phyloP scores from a whole-genome alignment of 2,113 vertebrate species.

The Chaenocephalus aceratus region DNA sequence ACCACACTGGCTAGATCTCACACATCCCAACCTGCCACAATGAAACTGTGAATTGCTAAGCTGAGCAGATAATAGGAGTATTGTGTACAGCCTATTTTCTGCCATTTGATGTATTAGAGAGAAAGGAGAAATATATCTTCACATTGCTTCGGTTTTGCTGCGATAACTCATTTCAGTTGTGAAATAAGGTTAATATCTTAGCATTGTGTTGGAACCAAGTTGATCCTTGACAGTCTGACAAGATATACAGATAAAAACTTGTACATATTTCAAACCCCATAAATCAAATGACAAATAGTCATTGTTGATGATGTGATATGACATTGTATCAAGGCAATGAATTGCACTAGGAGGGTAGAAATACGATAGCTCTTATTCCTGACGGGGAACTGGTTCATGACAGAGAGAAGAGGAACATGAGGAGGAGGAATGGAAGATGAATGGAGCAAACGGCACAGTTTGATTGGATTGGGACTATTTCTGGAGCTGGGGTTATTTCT shows the following conservation, averaged over 20 bases:
- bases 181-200: background rate
- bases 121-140: background rate
- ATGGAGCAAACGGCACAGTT: slow-evolving; percentile 34
- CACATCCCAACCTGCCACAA: slow-evolving; percentile 31
- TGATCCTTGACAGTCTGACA: background rate
- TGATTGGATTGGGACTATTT: slow-evolving; percentile 57
- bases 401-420: slow-evolving; percentile 1
- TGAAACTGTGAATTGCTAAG: slow-evolving; percentile 24
- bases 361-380: slow-evolving; percentile 10
- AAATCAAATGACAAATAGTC: slow-evolving; percentile 15
- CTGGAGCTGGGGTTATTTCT: slow-evolving; percentile 38
- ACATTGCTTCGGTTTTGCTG: background rate
- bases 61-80: slow-evolving; percentile 46
- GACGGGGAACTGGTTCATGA: slow-evolving; percentile 16
- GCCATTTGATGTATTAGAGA: background rate
- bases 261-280: background rate
- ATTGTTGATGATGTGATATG: slow-evolving; percentile 1
- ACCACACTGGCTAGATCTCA: slow-evolving; percentile 55
- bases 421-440: slow-evolving; percentile 29
- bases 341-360: background rate
- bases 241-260: background rate
- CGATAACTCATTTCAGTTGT: background rate
- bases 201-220: background rate
- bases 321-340: background rate
- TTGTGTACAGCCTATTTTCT: background rate